These are phyloP conservation scores for Drosophila kohkoa DNA, from an alignment of 1,140 invertebrate species.

Conservation along the genomic window DNA sequence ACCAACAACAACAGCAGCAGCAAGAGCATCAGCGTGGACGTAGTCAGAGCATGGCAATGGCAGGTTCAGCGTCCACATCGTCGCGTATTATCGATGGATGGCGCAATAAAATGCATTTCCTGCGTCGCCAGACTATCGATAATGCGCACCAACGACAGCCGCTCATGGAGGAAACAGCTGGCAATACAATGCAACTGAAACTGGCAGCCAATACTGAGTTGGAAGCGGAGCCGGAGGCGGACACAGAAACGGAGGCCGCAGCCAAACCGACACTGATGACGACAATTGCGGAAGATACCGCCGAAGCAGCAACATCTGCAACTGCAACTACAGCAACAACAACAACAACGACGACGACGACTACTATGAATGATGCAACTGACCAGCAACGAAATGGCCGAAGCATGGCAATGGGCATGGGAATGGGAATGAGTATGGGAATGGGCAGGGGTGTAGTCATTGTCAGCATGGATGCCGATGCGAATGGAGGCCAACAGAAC, in stretches of 20 bases:
- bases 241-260: slow-evolving; percentile 6
- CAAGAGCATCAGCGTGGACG: slow-evolving; percentile 35
- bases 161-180: slow-evolving; percentile 73
- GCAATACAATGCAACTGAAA: slow-evolving; percentile 23
- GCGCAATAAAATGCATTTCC: slow-evolving; percentile 74
- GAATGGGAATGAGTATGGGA: slow-evolving; percentile 3
- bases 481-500: slow-evolving; percentile 42
- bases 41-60: slow-evolving; percentile 61
- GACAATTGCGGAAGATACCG: slow-evolving; percentile 67
- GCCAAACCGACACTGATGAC: slow-evolving; percentile 60
- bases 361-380: not conserved
- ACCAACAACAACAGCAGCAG: slow-evolving; percentile 50
- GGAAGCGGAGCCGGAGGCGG: not conserved
- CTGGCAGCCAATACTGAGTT: slow-evolving; percentile 16
- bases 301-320: slow-evolving; percentile 33
- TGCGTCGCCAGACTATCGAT: slow-evolving; percentile 72
- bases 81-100: slow-evolving; percentile 57
- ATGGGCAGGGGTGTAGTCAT: slow-evolving; percentile 55
- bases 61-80: slow-evolving; percentile 27
- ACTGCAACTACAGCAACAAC: slow-evolving; percentile 10
- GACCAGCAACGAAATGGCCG: slow-evolving; percentile 25
- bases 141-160: slow-evolving; percentile 76
- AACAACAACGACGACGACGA: slow-evolving; percentile 19
- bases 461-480: slow-evolving; percentile 61
- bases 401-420: not conserved